phyloP scores from a whole-genome alignment of 2,797 vertebrate species.

The Otolemur crassicaudatus region DNA sequence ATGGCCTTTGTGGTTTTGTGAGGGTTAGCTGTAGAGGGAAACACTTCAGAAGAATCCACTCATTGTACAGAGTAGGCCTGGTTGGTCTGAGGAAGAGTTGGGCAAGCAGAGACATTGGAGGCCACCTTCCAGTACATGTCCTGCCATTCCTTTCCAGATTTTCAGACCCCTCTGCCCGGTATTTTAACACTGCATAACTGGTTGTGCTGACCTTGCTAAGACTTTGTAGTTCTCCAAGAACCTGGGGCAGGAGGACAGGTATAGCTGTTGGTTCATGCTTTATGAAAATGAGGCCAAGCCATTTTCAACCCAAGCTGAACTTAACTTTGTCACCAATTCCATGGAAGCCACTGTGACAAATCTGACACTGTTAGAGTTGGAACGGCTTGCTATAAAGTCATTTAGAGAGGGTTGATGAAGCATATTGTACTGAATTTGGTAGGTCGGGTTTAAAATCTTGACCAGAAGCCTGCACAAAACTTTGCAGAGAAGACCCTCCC shows the following conservation, averaged over 20 bases:
- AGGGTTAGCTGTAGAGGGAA: background rate
- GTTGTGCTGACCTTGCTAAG: background rate
- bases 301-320: background rate
- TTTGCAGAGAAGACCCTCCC: background rate
- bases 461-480: background rate
- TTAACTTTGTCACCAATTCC: background rate
- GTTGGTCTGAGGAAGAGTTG: background rate
- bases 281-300: background rate
- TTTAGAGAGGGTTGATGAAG: background rate
- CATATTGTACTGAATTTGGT: background rate
- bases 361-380: background rate
- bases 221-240: background rate
- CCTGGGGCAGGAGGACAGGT: accelerated
- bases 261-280: background rate
- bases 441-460: background rate
- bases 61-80: background rate
- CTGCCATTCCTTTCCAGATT: background rate
- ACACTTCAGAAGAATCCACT: background rate
- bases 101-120: background rate
- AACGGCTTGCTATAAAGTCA: background rate
- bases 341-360: background rate
- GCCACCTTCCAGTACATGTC: no score
- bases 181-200: background rate
- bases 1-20: background rate
- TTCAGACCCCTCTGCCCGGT: background rate